Percentiles rank a stretch among this genome's conserved stretches.
Evolutionary conservation across 2,888 invertebrate species (phyloP).

Genomic region (Mayetiola destructor): DNA sequence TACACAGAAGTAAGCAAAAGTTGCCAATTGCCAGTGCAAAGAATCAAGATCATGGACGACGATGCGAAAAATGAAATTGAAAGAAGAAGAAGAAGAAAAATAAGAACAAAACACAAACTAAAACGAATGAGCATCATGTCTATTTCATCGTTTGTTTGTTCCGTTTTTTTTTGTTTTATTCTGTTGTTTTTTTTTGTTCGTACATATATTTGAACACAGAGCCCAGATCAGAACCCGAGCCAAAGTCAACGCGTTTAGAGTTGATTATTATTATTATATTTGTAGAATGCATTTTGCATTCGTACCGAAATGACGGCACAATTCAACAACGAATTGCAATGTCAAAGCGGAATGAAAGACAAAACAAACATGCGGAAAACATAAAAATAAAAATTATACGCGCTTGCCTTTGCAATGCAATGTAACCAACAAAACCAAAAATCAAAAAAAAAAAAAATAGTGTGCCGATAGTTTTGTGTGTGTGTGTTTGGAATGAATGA

Average conservation of each 20-base stretch:
- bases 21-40: not conserved
- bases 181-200: not conserved
- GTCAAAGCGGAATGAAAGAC: too few species aligned
- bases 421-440: too few species aligned
- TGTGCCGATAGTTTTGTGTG: too few species aligned
- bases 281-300: too few species aligned
- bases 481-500: too few species aligned
- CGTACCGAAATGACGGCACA: not conserved
- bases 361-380: too few species aligned
- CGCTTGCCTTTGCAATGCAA: too few species aligned
- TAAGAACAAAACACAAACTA: not conserved
- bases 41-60: not conserved
- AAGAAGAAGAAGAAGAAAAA: not conserved
- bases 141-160: not conserved
- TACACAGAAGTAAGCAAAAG: too few species aligned
- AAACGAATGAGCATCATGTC: slow-evolving; percentile 1
- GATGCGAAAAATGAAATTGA: not conserved
- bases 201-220: not conserved
- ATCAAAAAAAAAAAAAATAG: slow-evolving; percentile 1
- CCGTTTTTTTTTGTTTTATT: too few species aligned
- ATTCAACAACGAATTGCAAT: not conserved
- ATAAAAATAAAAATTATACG: too few species aligned
- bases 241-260: not conserved
- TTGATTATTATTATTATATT: too few species aligned
- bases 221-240: not conserved